Evolutionary conservation across 2,797 vertebrate species (phyloP).

Genomic region (Tympanoctomys barrerae): DNA sequence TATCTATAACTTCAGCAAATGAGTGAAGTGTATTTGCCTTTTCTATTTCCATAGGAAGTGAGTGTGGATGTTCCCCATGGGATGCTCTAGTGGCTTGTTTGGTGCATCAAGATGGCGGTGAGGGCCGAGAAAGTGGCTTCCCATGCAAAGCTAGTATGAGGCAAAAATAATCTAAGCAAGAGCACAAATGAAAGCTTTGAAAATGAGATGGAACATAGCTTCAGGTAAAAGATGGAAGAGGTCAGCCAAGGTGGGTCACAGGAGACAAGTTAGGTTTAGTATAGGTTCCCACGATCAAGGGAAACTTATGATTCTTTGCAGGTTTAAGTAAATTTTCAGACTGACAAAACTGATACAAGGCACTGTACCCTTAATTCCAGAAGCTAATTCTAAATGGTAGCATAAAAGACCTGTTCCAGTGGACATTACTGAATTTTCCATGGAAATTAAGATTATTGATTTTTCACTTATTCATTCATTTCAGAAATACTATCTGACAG

Average conservation of each 20-base stretch:
- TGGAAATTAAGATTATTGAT: slow-evolving; percentile 2
- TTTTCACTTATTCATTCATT: slow-evolving; percentile 50
- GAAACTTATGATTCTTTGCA: not conserved
- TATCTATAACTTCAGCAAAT: not conserved
- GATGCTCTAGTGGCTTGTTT: not conserved
- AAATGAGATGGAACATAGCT: slow-evolving; percentile 2
- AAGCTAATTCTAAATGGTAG: not conserved
- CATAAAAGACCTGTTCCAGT: not conserved
- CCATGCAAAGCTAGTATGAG: not conserved
- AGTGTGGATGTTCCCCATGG: not conserved
- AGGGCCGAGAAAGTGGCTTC: not conserved
- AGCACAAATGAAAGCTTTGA: not conserved
- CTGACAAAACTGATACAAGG: not conserved
- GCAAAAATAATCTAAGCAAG: not conserved
- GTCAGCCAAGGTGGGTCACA: not conserved
- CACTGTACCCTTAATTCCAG: not conserved
- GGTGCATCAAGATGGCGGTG: not conserved
- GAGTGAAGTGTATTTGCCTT: not conserved
- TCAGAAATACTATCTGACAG: slow-evolving; percentile 2
- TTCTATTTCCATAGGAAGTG: not conserved
- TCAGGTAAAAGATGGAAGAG: not conserved
- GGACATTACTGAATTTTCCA: not conserved
- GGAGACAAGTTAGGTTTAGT: not conserved
- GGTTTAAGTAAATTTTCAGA: not conserved
- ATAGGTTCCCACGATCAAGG: not conserved